Evolutionary conservation across 1,140 invertebrate genomes (phyloP).

Genomic region (Temnothorax nylanderi): DNA sequence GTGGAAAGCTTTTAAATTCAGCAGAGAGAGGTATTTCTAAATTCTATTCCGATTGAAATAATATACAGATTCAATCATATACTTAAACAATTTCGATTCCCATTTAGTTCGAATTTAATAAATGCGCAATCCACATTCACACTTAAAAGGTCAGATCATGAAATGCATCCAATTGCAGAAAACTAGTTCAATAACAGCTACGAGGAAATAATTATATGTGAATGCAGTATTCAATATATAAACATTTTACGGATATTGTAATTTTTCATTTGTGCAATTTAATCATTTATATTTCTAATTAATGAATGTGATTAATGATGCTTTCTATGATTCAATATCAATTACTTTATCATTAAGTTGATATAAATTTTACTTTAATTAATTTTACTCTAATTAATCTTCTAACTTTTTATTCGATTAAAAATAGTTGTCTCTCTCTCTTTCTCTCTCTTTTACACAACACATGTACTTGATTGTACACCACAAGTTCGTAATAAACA

Average conservation of each 20-base stretch:
- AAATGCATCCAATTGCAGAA: not conserved
- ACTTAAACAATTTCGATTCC: not conserved
- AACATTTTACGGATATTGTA: not conserved
- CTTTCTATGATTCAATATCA: not conserved
- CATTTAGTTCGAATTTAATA: not conserved
- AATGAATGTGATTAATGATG: not conserved
- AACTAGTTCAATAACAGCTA: not conserved
- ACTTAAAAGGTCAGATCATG: not conserved
- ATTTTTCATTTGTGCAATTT: not conserved
- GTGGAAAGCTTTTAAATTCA: not conserved
- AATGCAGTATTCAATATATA: not conserved
- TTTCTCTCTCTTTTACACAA: not conserved
- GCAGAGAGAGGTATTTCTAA: not conserved
- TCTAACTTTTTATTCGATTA: not conserved
- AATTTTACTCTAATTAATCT: not conserved
- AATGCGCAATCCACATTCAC: not conserved
- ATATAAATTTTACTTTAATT: not conserved
- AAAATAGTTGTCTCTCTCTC: not conserved
- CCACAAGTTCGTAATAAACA: not conserved
- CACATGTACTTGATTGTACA: not conserved
- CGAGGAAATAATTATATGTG: not conserved
- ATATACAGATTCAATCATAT: constrained; percentile 1
- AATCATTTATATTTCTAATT: not conserved
- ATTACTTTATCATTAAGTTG: not conserved
- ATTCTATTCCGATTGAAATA: not conserved